Conservation (phyloP, 2,797 vertebrate genomes). For the Myotis findleyi region DNA sequence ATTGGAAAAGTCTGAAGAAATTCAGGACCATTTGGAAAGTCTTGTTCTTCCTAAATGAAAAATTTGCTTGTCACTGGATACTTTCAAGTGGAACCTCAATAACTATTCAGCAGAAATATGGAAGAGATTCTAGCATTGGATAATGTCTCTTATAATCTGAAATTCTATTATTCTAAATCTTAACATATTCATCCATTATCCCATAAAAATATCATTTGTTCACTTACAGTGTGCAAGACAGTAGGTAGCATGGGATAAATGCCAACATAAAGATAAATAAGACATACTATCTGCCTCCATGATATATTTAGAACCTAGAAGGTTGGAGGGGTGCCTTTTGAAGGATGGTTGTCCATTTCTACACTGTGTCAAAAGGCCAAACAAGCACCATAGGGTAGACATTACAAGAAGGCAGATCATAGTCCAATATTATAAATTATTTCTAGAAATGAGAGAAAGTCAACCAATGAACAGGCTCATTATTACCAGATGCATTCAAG, state of each 20-base stretch:
- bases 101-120: neutral
- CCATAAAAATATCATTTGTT: slow-evolving; percentile 26
- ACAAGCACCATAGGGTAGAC: neutral
- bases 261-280: slow-evolving; percentile 7
- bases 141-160: neutral
- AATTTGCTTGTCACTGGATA: neutral
- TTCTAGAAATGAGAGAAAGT: neutral
- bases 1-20: neutral
- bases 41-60: neutral
- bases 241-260: slow-evolving; percentile 2
- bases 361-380: slow-evolving; percentile 45
- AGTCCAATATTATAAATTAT: slow-evolving; percentile 38
- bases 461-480: neutral
- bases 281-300: neutral
- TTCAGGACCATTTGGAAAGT: neutral
- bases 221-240: neutral
- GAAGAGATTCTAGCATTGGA: neutral
- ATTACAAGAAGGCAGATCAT: slow-evolving; percentile 12
- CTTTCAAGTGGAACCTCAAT: neutral
- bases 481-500: neutral
- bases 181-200: neutral
- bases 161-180: slow-evolving; percentile 50
- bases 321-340: neutral
- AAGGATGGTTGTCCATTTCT: neutral
- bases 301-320: neutral